These are phyloP conservation scores for Ctena decussata DNA, from an alignment of 2,888 invertebrate genomes.

Conservation along the genomic window DNA sequence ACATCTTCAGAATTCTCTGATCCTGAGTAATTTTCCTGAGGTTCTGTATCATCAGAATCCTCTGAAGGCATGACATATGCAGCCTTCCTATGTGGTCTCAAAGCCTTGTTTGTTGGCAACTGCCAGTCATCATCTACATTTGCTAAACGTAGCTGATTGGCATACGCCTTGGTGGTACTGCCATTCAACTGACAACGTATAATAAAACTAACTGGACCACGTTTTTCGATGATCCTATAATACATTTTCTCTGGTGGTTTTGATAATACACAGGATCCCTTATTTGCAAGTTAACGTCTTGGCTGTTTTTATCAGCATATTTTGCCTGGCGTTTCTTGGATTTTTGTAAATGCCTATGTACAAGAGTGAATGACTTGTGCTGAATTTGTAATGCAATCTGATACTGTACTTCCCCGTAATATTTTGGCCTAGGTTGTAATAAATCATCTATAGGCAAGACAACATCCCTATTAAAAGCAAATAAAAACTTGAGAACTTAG, in stretches of 20 bases:
- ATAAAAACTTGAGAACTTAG: too few relatives aligned
- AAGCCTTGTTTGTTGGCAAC: background rate
- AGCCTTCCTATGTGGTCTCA: too few relatives aligned
- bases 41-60: too few relatives aligned
- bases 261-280: background rate
- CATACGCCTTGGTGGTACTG: background rate
- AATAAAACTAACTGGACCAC: background rate
- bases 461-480: too few relatives aligned
- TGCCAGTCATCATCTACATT: background rate
- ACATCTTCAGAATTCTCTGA: too few relatives aligned
- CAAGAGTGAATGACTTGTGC: too few relatives aligned
- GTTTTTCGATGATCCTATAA: background rate
- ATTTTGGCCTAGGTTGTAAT: too few relatives aligned
- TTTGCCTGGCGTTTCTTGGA: conserved; percentile 25
- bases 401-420: too few relatives aligned
- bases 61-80: too few relatives aligned
- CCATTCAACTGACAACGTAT: background rate
- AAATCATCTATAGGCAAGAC: too few relatives aligned
- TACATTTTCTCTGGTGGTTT: background rate
- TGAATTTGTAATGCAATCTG: too few relatives aligned
- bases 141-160: background rate
- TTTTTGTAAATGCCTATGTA: conserved; percentile 21
- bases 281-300: background rate
- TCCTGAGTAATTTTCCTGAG: too few relatives aligned
- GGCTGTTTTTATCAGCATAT: conserved; percentile 14